phyloP scores from a whole-genome alignment of 2,888 invertebrate genomes.

The Boloria euphrosyne region DNA sequence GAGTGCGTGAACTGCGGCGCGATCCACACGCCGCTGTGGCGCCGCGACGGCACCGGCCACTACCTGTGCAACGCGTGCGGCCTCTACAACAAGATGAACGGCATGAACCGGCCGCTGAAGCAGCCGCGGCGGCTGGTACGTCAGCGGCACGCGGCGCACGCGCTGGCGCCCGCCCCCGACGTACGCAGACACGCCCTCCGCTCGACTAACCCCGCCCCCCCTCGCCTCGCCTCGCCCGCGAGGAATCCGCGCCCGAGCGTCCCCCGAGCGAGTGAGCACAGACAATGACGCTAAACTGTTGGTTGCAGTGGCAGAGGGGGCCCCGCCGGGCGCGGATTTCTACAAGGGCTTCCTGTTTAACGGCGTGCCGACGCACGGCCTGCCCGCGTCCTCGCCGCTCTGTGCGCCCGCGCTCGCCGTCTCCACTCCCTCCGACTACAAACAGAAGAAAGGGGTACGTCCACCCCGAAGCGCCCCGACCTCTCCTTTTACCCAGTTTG shows the following conservation, averaged over 20 bases:
- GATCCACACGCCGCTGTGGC: slow-evolving; percentile 98
- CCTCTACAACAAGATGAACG: slow-evolving; percentile 99
- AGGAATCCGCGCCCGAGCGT: slow-evolving; percentile 71
- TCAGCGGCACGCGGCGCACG: slow-evolving; percentile 76
- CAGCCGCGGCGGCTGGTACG: slow-evolving; percentile 99
- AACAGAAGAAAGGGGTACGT: slow-evolving; percentile 81
- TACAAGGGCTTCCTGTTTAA: slow-evolving; percentile 93
- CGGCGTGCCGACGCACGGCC: slow-evolving; percentile 77
- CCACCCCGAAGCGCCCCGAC: slow-evolving; percentile 45
- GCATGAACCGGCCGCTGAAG: slow-evolving; percentile 97
- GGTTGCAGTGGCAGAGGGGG: slow-evolving; percentile 91
- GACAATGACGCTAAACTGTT: slow-evolving; percentile 61
- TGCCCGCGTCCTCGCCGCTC: slow-evolving; percentile 54
- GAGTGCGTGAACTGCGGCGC: slow-evolving; percentile 99
- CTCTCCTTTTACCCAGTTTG: slow-evolving; percentile 16
- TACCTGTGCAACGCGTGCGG: slow-evolving; percentile 99
- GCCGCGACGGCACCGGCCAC: slow-evolving; percentile 99
- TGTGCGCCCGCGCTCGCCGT: slow-evolving; percentile 51
- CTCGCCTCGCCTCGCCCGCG: slow-evolving; percentile 48
- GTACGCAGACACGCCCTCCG: slow-evolving; percentile 50
- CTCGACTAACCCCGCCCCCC: slow-evolving; percentile 45
- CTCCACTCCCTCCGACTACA: slow-evolving; percentile 67
- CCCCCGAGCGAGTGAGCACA: slow-evolving; percentile 50
- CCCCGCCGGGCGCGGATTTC: slow-evolving; percentile 92
- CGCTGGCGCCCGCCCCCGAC: slow-evolving; percentile 64